phyloP scores from a whole-genome alignment of 1,140 invertebrate genomes.

The Drosophila paulistorum region DNA sequence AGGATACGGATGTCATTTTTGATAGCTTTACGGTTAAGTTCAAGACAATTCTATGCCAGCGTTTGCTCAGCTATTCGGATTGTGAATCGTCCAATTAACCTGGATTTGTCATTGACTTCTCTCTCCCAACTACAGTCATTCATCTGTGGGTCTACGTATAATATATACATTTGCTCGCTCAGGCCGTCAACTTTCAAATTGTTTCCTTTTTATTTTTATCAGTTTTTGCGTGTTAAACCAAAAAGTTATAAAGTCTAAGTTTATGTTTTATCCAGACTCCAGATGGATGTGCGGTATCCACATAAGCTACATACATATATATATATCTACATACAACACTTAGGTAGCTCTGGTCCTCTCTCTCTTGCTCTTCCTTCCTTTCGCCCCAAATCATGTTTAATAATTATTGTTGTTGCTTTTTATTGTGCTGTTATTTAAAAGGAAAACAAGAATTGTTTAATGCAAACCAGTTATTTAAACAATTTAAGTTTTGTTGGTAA shows the following conservation, averaged over 20 bases:
- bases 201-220: conserved; percentile 43
- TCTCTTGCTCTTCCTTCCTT: conserved; percentile 34
- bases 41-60: conserved; percentile 81
- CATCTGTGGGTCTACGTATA: conserved; percentile 32
- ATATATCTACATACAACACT: conserved; percentile 22
- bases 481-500: conserved; percentile 67
- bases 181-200: conserved; percentile 47
- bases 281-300: conserved; percentile 13
- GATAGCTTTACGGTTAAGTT: conserved; percentile 80
- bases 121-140: conserved; percentile 6
- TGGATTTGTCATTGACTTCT: conserved; percentile 23
- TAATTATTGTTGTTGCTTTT: conserved; percentile 75
- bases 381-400: conserved; percentile 50
- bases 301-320: conserved; percentile 33
- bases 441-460: conserved; percentile 54
- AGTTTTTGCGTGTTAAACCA: conserved; percentile 30
- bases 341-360: conserved; percentile 30
- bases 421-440: conserved; percentile 74
- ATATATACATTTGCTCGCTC: conserved; percentile 29
- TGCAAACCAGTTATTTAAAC: conserved; percentile 70
- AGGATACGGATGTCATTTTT: conserved; percentile 79
- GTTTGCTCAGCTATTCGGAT: conserved; percentile 76
- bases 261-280: conserved; percentile 22
- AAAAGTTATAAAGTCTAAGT: conserved; percentile 15
- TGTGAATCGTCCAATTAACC: conserved; percentile 63